Evolutionary conservation across 2,113 vertebrate genomes (phyloP).

Genomic region (Spermophilus dauricus): DNA sequence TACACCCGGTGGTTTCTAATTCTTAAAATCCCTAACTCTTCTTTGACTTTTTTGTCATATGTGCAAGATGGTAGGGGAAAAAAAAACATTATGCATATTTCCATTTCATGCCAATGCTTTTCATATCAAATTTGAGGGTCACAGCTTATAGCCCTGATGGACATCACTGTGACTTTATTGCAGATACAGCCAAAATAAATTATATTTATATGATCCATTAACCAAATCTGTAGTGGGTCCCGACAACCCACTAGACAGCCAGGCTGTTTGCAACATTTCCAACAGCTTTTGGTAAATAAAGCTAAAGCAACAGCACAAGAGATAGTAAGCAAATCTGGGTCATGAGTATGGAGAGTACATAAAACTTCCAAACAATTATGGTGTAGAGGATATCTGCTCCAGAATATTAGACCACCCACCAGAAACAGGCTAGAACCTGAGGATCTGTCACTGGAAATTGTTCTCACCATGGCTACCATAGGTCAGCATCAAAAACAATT

Average conservation of each 20-base stretch:
- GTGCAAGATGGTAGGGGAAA: background rate
- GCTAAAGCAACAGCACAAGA: constrained; percentile 23
- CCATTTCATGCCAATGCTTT: background rate
- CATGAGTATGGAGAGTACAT: background rate
- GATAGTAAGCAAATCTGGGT: constrained; percentile 51
- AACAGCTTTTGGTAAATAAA: constrained; percentile 28
- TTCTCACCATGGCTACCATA: background rate
- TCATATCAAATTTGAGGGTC: background rate
- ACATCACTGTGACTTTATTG: background rate
- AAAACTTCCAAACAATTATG: constrained; percentile 4
- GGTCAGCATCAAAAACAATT: background rate
- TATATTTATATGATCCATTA: background rate
- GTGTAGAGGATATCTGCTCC: background rate
- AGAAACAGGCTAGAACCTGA: background rate
- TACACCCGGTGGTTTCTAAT: background rate
- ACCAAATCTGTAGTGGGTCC: background rate
- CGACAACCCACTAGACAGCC: background rate
- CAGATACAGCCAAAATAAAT: background rate
- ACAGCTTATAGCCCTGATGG: background rate
- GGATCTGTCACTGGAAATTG: background rate
- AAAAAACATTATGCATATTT: constrained; percentile 38
- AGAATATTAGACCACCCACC: background rate
- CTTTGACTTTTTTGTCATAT: background rate
- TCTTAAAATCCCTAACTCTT: background rate
- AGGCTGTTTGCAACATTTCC: constrained; percentile 25